A percentile compares a stretch with the other conserved stretches of the same genome.
These are phyloP conservation scores for Drosophila sp. DNA, from an alignment of 1,140 invertebrate species.

Conservation along the genomic window DNA sequence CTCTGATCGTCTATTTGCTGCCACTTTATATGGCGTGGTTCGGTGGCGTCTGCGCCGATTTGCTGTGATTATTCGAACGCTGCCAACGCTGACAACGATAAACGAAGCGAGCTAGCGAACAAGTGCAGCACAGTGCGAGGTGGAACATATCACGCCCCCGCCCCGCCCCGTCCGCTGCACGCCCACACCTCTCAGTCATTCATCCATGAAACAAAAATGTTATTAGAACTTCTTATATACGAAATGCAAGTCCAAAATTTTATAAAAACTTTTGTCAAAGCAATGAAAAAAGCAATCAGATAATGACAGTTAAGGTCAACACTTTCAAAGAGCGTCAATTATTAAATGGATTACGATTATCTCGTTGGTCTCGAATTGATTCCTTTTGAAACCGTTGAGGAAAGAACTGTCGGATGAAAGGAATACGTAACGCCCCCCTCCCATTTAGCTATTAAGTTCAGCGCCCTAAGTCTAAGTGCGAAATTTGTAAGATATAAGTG, in stretches of 20 bases:
- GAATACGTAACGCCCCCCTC: slow-evolving; percentile 59
- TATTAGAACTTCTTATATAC: slow-evolving; percentile 78
- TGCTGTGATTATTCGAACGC: slow-evolving; percentile 88
- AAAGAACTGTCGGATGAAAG: slow-evolving; percentile 10
- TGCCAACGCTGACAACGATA: slow-evolving; percentile 29
- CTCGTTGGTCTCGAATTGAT: background rate
- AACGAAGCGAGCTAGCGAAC: slow-evolving; percentile 36
- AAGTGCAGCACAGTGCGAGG: slow-evolving; percentile 32
- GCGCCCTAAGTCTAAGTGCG: slow-evolving; percentile 66
- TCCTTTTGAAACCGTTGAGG: slow-evolving; percentile 15
- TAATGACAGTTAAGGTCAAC: slow-evolving; percentile 10
- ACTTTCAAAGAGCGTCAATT: slow-evolving; percentile 13
- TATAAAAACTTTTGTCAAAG: slow-evolving; percentile 78
- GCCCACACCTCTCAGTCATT: slow-evolving; percentile 78
- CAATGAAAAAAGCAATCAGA: slow-evolving; percentile 69
- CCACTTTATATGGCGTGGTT: slow-evolving; percentile 93
- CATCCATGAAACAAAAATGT: slow-evolving; percentile 78
- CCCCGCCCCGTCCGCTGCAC: slow-evolving; percentile 45
- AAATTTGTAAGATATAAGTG: slow-evolving; percentile 75
- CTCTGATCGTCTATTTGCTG: slow-evolving; percentile 90
- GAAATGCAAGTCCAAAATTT: slow-evolving; percentile 81
- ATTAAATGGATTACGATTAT: background rate
- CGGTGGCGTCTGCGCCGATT: slow-evolving; percentile 90
- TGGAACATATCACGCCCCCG: slow-evolving; percentile 33
- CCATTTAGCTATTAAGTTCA: slow-evolving; percentile 40